These are phyloP conservation scores for Ranitomeya variabilis DNA, from an alignment of 2,113 vertebrate species.

Conservation along the genomic window DNA sequence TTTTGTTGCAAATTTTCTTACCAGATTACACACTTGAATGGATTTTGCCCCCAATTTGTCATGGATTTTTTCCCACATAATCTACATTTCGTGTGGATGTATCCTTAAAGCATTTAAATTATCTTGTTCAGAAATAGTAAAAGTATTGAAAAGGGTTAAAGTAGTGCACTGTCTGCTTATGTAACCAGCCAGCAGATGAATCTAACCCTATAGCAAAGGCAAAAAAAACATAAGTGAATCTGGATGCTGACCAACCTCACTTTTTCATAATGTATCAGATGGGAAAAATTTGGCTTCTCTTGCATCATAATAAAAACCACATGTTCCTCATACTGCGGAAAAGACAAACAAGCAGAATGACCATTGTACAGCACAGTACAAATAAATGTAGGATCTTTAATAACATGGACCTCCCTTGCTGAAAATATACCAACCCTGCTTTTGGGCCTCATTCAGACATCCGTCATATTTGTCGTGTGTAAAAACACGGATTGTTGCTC, in stretches of 20 bases:
- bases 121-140: not conserved
- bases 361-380: not conserved
- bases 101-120: not conserved
- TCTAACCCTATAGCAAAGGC: constrained; percentile 7
- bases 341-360: constrained; percentile 27
- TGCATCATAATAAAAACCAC: constrained; percentile 40
- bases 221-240: not conserved
- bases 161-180: not conserved
- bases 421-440: not conserved
- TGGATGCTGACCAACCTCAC: constrained; percentile 25
- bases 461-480: no score
- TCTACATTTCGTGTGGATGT: no score
- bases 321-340: constrained; percentile 31
- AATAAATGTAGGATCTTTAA: not conserved
- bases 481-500: no score
- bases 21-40: no score
- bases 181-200: not conserved
- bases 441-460: no score
- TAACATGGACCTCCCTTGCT: not conserved
- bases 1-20: no score
- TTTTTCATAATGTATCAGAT: constrained; percentile 38
- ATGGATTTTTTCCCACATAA: no score
- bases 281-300: constrained; percentile 5
- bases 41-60: no score
- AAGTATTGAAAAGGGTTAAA: not conserved